Evolutionary conservation across 2,797 vertebrate species (phyloP).

Genomic region (Fistularia tabacaria): DNA sequence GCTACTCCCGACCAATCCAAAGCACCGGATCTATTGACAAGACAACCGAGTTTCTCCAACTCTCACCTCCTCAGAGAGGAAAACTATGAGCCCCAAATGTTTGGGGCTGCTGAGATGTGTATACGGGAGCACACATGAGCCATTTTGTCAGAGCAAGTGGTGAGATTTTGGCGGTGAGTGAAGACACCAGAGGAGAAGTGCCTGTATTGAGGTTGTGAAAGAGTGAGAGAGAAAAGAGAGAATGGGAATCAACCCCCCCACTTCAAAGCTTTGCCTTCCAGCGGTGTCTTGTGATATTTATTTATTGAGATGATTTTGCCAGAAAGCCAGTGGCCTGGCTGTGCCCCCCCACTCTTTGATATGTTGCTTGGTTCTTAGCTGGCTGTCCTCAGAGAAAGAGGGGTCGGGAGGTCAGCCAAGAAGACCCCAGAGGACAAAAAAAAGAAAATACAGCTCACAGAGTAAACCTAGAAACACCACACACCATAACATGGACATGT

Average conservation of each 20-base stretch:
- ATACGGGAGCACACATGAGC: slow-evolving; percentile 52
- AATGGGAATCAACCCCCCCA: slow-evolving; percentile 66
- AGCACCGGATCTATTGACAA: slow-evolving; percentile 52
- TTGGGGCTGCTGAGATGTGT: slow-evolving; percentile 47
- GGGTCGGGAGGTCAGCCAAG: slow-evolving; percentile 65
- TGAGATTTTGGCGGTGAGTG: slow-evolving; percentile 59
- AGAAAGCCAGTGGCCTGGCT: slow-evolving; percentile 73
- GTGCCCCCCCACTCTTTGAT: slow-evolving; percentile 73
- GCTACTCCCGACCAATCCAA: slow-evolving; percentile 32
- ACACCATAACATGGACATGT: slow-evolving; percentile 42
- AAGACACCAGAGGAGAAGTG: slow-evolving; percentile 65
- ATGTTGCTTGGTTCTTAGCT: slow-evolving; percentile 74
- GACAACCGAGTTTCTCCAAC: slow-evolving; percentile 46
- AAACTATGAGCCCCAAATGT: slow-evolving; percentile 47
- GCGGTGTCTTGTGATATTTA: slow-evolving; percentile 78
- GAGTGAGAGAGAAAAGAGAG: slow-evolving; percentile 63
- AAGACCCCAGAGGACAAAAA: slow-evolving; percentile 58
- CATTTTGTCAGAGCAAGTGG: slow-evolving; percentile 71
- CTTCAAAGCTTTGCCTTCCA: slow-evolving; percentile 74
- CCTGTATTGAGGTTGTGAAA: slow-evolving; percentile 60
- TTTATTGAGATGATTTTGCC: slow-evolving; percentile 80
- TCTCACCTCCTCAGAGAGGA: slow-evolving; percentile 54
- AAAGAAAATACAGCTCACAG: slow-evolving; percentile 57
- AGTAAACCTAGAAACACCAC: slow-evolving; percentile 64
- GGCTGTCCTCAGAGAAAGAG: slow-evolving; percentile 67